These are phyloP conservation scores for Cyclargus thomasi DNA, from an alignment of 1,140 invertebrate genomes.

Conservation along the genomic window DNA sequence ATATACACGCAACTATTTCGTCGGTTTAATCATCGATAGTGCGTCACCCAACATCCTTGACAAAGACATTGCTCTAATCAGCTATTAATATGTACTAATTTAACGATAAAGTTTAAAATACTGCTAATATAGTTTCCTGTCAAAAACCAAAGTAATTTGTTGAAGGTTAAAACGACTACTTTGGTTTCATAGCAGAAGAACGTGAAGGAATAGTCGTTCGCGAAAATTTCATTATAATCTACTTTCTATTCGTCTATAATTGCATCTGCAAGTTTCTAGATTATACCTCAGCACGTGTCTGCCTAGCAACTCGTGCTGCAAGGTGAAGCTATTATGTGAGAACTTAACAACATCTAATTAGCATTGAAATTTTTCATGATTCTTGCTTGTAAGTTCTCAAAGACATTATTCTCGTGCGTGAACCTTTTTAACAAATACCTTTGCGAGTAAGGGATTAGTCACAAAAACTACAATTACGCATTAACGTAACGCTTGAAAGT, in stretches of 20 bases:
- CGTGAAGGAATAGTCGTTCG: background rate
- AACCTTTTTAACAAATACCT: background rate
- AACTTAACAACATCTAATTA: background rate
- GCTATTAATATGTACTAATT: background rate
- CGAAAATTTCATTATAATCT: background rate
- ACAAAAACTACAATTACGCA: slow-evolving; percentile 14
- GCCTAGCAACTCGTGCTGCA: slow-evolving; percentile 12
- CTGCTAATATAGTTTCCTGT: too few relatives aligned
- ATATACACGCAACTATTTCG: background rate
- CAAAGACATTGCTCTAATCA: slow-evolving; percentile 4
- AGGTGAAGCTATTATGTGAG: slow-evolving; percentile 4
- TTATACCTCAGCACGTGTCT: slow-evolving; percentile 18
- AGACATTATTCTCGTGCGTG: background rate
- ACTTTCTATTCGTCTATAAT: background rate
- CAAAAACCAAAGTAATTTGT: background rate
- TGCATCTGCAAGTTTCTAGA: slow-evolving; percentile 10
- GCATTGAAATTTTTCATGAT: background rate
- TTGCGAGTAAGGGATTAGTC: background rate
- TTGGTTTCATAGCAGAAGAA: background rate
- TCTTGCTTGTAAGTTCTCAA: background rate
- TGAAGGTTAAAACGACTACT: background rate
- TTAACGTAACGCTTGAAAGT: background rate
- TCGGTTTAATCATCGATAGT: background rate
- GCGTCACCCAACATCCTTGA: slow-evolving; percentile 6
- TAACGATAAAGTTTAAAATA: background rate